A percentile compares a stretch with the other conserved stretches of the same genome.
phyloP scores from a whole-genome alignment of 2,113 vertebrate species.

The Ameiurus melas region DNA sequence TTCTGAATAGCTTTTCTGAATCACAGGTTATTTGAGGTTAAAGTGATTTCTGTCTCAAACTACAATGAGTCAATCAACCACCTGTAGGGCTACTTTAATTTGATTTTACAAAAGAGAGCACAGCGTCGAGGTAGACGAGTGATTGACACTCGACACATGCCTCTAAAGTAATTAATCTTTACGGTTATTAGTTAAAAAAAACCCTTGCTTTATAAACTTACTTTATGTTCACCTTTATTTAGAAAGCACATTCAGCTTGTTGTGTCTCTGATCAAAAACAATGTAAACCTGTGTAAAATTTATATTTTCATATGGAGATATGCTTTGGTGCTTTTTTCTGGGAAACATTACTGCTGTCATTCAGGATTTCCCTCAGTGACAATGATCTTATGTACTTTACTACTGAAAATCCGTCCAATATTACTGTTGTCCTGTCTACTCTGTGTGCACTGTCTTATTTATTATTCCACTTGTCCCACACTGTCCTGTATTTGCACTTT shows the following conservation, averaged over 20 bases:
- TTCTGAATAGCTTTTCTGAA: slow-evolving; percentile 19
- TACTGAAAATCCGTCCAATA: background rate
- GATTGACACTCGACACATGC: slow-evolving; percentile 12
- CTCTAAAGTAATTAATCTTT: slow-evolving; percentile 8
- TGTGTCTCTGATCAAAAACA: background rate
- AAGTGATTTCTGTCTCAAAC: slow-evolving; percentile 49
- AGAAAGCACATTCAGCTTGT: background rate
- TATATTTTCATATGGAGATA: background rate
- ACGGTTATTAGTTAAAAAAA: background rate
- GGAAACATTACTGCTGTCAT: background rate
- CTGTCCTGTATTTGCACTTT: background rate
- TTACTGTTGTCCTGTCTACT: background rate
- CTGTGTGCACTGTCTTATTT: background rate
- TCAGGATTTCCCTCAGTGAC: background rate
- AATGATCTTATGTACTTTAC: background rate
- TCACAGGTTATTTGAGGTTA: slow-evolving; percentile 37
- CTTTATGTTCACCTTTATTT: background rate
- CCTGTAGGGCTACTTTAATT: slow-evolving; percentile 14
- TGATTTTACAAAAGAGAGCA: background rate
- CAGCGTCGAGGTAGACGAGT: background rate
- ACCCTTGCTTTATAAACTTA: background rate
- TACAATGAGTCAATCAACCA: slow-evolving; percentile 43
- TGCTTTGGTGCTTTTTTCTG: background rate
- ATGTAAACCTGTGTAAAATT: background rate
- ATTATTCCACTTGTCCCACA: no score